Conservation (phyloP, 1,140 invertebrate genomes). For the Lordiphosa stackelbergi region DNA sequence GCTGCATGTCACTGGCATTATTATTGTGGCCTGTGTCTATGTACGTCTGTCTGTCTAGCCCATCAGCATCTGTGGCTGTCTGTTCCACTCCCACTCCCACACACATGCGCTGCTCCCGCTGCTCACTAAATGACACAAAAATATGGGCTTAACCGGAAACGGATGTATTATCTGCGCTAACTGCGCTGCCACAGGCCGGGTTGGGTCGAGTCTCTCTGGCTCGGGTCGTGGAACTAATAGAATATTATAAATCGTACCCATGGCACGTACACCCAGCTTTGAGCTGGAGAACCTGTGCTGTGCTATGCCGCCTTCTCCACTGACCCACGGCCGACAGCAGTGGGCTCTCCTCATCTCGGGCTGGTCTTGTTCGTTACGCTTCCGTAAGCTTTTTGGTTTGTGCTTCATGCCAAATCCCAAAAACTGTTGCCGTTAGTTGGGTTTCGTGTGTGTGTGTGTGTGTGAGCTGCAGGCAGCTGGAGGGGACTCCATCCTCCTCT, state of each 20-base stretch:
- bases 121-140: conserved; percentile 70
- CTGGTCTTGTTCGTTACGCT: conserved; percentile 59
- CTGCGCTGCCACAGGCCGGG: conserved; percentile 59
- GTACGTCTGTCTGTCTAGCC: conserved; percentile 29
- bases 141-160: conserved; percentile 77
- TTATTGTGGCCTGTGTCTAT: conserved; percentile 18
- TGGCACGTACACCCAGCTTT: conserved; percentile 10
- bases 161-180: conserved; percentile 77
- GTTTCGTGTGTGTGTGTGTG: conserved; percentile 50
- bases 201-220: conserved; percentile 35
- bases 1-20: conserved; percentile 56
- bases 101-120: not conserved
- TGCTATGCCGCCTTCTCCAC: conserved; percentile 32
- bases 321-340: conserved; percentile 61
- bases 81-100: conserved; percentile 46
- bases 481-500: not conserved
- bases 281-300: conserved; percentile 45
- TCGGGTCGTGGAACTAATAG: conserved; percentile 74
- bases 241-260: conserved; percentile 69
- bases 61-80: conserved; percentile 71
- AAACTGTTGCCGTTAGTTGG: conserved; percentile 39
- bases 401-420: conserved; percentile 58
- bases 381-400: conserved; percentile 67
- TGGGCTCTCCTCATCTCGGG: conserved; percentile 26
- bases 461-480: conserved; percentile 19